Conservation (phyloP, 1,140 invertebrate genomes). For the Drusus annulatus region DNA sequence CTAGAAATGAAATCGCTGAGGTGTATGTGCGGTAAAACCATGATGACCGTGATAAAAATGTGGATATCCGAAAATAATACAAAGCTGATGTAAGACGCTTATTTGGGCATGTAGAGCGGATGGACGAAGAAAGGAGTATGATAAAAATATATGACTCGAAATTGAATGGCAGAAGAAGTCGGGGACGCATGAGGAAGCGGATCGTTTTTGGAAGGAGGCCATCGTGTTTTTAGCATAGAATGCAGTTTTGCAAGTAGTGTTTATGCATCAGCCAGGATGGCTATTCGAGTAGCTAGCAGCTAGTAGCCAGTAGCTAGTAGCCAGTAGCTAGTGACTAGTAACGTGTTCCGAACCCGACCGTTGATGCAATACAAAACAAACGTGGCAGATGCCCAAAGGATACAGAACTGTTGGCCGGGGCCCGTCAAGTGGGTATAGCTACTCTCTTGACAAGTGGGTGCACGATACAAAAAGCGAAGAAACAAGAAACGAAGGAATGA, state of each 20-base stretch:
- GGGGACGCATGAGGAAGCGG: too few species aligned
- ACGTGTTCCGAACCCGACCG: not conserved
- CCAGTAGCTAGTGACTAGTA: too few species aligned
- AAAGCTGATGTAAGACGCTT: too few species aligned
- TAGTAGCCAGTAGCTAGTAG: not conserved
- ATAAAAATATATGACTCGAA: too few species aligned
- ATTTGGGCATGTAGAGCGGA: too few species aligned
- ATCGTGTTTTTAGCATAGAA: not conserved
- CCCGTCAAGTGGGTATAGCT: not conserved
- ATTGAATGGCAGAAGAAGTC: not conserved
- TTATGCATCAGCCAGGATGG: not conserved
- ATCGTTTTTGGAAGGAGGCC: not conserved
- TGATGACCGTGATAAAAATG: too few species aligned
- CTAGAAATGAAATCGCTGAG: too few species aligned
- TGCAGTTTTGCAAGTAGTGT: not conserved
- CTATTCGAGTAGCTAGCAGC: not conserved
- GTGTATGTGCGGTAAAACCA: too few species aligned
- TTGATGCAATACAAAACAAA: not conserved
- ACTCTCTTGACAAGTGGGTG: not conserved
- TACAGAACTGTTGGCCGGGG: not conserved
- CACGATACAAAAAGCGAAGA: not conserved
- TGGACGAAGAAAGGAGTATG: too few species aligned
- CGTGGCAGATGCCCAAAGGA: constrained; percentile 6
- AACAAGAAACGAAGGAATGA: not conserved
- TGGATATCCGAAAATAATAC: too few species aligned